phyloP scores from a whole-genome alignment of 2,888 invertebrate genomes.

The Strigamia crassipes region DNA sequence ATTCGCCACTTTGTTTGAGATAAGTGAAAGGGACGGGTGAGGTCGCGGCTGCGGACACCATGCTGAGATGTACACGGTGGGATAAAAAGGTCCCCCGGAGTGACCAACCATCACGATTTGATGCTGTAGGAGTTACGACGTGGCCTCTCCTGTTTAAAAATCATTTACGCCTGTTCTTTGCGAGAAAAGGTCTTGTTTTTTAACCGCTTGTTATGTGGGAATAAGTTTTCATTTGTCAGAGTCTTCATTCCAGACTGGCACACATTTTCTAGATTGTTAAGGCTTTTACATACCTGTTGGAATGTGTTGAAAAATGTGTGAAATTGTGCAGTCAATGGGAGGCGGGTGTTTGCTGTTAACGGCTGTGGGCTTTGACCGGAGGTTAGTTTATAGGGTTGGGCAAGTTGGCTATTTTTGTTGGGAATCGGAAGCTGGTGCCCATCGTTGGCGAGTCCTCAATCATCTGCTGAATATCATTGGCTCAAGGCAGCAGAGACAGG shows the following conservation, averaged over 20 bases:
- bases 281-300: neutral
- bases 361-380: neutral
- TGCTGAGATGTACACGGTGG: constrained; percentile 35
- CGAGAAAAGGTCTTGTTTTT: constrained; percentile 14
- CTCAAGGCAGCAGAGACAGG: constrained; percentile 16
- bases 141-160: constrained; percentile 22
- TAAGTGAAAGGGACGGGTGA: constrained; percentile 34
- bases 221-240: constrained; percentile 34
- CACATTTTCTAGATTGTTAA: neutral
- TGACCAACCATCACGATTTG: constrained; percentile 25
- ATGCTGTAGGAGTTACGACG: constrained; percentile 12
- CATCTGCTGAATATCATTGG: constrained; percentile 27
- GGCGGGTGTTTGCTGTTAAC: neutral
- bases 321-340: neutral
- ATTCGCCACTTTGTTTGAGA: constrained; percentile 4
- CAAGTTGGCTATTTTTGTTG: neutral
- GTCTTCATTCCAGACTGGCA: neutral
- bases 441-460: constrained; percentile 36
- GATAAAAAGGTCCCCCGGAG: constrained; percentile 32
- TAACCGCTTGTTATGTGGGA: constrained; percentile 15
- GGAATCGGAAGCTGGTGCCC: too few species aligned
- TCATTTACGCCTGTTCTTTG: neutral
- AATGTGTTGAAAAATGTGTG: constrained; percentile 8
- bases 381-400: neutral
- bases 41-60: neutral